These are phyloP conservation scores for Pterocles orientalis DNA, from an alignment of 2,113 vertebrate species.

Conservation along the genomic window DNA sequence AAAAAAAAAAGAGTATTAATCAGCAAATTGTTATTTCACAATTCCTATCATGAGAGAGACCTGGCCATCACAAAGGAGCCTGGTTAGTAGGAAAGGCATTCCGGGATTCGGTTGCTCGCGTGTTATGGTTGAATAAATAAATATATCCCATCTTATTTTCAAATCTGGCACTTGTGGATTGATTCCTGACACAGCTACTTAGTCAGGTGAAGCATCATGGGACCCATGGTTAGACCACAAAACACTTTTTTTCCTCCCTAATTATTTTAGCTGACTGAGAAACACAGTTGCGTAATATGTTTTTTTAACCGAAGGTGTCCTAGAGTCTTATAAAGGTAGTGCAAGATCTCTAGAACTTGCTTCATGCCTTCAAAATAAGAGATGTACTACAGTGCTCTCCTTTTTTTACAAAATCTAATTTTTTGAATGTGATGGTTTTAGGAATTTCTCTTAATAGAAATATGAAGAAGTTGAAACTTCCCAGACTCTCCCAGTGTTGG, in stretches of 20 bases:
- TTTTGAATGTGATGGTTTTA: background rate
- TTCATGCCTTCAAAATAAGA: background rate
- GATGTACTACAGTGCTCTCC: background rate
- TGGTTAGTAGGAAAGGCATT: background rate
- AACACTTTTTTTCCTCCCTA: conserved; percentile 13
- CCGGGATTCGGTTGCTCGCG: background rate
- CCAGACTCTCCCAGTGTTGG: background rate
- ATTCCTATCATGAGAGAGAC: background rate
- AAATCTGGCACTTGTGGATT: conserved; percentile 36
- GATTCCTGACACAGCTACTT: conserved; percentile 21
- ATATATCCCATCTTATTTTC: conserved; percentile 38
- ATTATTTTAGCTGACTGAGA: conserved; percentile 23
- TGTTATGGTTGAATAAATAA: conserved; percentile 22
- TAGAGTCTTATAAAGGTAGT: background rate
- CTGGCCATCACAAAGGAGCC: background rate
- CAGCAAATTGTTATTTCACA: conserved; percentile 17
- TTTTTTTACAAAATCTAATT: background rate
- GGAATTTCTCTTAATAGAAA: background rate
- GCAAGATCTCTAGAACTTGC: background rate
- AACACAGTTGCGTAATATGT: background rate
- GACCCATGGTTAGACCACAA: conserved; percentile 45
- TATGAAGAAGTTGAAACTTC: background rate
- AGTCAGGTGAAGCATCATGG: conserved; percentile 45
- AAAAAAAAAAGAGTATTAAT: background rate
- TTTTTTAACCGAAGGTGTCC: conserved; percentile 44